Evolutionary conservation across 2,113 vertebrate species (phyloP).

Genomic region (Kobus ellipsiprymnus): DNA sequence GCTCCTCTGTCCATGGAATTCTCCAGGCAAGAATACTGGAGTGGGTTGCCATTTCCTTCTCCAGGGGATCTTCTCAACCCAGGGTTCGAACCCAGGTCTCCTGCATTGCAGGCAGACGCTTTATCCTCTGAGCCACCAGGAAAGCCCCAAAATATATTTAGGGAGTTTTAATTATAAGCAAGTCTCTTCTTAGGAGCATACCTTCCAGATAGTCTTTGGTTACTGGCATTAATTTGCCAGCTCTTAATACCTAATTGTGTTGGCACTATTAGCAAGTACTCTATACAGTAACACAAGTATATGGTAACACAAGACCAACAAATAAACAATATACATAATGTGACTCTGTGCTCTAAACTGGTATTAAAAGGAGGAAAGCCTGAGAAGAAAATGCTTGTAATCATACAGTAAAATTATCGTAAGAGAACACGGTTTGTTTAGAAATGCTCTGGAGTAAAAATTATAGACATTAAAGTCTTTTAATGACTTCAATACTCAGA

Average conservation of each 20-base stretch:
- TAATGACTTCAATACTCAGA: slow-evolving; percentile 29
- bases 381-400: slow-evolving; percentile 36
- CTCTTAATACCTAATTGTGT: background rate
- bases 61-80: no score
- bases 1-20: no score
- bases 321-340: slow-evolving; percentile 24
- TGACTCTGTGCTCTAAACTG: background rate
- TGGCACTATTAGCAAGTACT: background rate
- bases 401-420: slow-evolving; percentile 18
- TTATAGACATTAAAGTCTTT: slow-evolving; percentile 47
- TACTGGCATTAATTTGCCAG: background rate
- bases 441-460: slow-evolving; percentile 44
- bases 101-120: no score
- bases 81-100: no score
- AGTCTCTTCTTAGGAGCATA: background rate
- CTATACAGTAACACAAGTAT: background rate
- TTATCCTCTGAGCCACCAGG: no score
- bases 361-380: slow-evolving; percentile 30
- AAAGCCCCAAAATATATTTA: background rate
- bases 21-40: no score
- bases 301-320: background rate
- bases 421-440: slow-evolving; percentile 55
- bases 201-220: background rate
- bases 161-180: background rate
- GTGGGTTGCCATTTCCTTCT: no score